phyloP scores from a whole-genome alignment of 92 coral and sea anemone genomes.

The Umimayanthus chanpuru region DNA sequence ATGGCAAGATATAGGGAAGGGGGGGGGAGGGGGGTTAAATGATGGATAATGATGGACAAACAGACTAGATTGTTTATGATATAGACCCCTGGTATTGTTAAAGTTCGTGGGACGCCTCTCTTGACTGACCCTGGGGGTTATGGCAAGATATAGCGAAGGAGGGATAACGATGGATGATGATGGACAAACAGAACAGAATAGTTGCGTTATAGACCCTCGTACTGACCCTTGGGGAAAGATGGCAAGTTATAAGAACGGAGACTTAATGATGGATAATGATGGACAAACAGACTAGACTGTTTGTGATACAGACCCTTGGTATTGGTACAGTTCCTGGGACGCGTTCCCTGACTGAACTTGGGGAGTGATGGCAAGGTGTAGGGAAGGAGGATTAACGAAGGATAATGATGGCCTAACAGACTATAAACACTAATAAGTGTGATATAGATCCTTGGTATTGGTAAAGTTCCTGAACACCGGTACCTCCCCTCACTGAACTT shows the following conservation, averaged over 20 bases:
- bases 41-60: not conserved
- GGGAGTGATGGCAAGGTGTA: not conserved
- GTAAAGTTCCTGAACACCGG: slow-evolving; percentile 90
- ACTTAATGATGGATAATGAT: not conserved
- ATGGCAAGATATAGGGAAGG: not conserved
- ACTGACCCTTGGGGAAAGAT: not conserved
- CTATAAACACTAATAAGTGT: slow-evolving; percentile 28
- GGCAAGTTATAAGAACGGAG: not conserved
- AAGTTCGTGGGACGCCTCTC: slow-evolving; percentile 90
- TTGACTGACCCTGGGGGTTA: slow-evolving; percentile 74
- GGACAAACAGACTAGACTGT: not conserved
- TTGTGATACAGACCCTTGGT: slow-evolving; percentile 92
- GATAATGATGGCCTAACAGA: not conserved
- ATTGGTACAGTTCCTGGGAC: slow-evolving; percentile 92
- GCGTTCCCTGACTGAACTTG: slow-evolving; percentile 91
- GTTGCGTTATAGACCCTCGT: slow-evolving; percentile 53
- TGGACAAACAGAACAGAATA: not conserved
- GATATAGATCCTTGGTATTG: slow-evolving; percentile 93
- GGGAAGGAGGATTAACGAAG: not conserved
- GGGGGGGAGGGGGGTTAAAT: not conserved
- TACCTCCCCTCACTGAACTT: slow-evolving; percentile 91
- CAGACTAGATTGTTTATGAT: slow-evolving; percentile 48
- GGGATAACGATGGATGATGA: not conserved
- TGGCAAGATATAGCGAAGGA: not conserved
- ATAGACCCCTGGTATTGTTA: slow-evolving; percentile 97